Evolutionary conservation across 1,140 invertebrate species (phyloP).

Genomic region (Drosophila grimshawi): DNA sequence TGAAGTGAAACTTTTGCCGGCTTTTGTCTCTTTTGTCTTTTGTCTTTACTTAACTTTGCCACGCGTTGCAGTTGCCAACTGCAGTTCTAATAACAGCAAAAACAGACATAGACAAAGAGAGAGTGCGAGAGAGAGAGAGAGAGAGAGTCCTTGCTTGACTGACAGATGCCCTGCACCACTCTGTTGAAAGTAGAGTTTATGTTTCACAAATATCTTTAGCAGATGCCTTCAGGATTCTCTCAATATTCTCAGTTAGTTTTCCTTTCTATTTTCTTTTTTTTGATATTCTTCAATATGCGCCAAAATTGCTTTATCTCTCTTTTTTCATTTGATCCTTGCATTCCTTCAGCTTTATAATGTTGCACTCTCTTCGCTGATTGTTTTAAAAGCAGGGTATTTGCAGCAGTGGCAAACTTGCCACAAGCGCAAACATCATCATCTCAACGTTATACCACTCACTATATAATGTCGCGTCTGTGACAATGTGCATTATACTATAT

Average conservation of each 20-base stretch:
- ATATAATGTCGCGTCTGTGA: slow-evolving; percentile 16
- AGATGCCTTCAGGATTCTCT: too few relatives aligned
- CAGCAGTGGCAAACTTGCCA: slow-evolving; percentile 10
- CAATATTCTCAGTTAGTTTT: not conserved
- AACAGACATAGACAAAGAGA: not conserved
- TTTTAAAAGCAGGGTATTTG: slow-evolving; percentile 25
- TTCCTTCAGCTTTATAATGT: not conserved
- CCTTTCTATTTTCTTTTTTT: not conserved
- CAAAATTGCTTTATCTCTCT: not conserved
- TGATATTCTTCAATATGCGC: not conserved
- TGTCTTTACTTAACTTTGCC: slow-evolving; percentile 72
- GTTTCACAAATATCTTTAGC: too few relatives aligned
- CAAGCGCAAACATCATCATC: slow-evolving; percentile 57
- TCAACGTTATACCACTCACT: slow-evolving; percentile 41
- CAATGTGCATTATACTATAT: slow-evolving; percentile 5
- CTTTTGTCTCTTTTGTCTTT: slow-evolving; percentile 78
- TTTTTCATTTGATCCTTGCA: not conserved
- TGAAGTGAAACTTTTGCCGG: slow-evolving; percentile 73
- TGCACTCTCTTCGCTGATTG: not conserved
- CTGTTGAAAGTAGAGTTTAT: too few relatives aligned
- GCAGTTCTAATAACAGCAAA: slow-evolving; percentile 54
- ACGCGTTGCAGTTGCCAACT: slow-evolving; percentile 69
- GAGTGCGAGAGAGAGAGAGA: not conserved
- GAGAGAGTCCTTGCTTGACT: not conserved
- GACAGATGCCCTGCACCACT: not conserved